Percentiles rank a stretch among this genome's conserved stretches.
These are phyloP conservation scores for Hoplostethus mediterraneus DNA, from an alignment of 2,797 vertebrate genomes.

Conservation along the genomic window DNA sequence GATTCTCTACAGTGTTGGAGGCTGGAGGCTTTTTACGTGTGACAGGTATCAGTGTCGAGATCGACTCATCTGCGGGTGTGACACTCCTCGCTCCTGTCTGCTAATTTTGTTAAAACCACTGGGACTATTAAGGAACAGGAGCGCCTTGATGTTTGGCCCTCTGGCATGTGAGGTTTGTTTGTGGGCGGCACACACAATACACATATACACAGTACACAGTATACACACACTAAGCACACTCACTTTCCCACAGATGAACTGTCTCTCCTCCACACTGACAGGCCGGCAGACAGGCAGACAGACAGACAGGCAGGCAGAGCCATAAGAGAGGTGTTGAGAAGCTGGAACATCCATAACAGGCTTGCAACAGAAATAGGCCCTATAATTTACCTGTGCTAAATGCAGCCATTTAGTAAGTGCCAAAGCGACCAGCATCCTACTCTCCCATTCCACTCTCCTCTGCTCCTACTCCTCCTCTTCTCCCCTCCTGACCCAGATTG, in stretches of 20 bases:
- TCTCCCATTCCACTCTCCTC: constrained; percentile 47
- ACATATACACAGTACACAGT: constrained; percentile 45
- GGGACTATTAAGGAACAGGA: constrained; percentile 74
- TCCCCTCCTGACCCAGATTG: constrained; percentile 66
- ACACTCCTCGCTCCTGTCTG: constrained; percentile 49
- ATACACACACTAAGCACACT: constrained; percentile 47
- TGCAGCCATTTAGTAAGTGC: constrained; percentile 71
- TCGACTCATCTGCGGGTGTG: constrained; percentile 64
- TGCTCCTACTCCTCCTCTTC: constrained; percentile 49
- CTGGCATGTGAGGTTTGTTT: constrained; percentile 73
- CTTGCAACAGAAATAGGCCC: constrained; percentile 68
- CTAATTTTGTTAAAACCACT: constrained; percentile 75
- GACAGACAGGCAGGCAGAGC: constrained; percentile 52
- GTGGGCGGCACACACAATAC: constrained; percentile 67
- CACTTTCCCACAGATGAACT: constrained; percentile 26
- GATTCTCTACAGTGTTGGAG: constrained; percentile 51
- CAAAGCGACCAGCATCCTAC: constrained; percentile 60
- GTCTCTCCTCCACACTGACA: constrained; percentile 9
- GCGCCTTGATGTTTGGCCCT: constrained; percentile 79
- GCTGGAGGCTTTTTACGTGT: constrained; percentile 57
- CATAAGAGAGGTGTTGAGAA: constrained; percentile 59
- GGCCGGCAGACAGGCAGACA: constrained; percentile 15
- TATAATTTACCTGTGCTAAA: constrained; percentile 77
- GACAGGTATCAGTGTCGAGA: constrained; percentile 73
- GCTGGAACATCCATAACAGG: constrained; percentile 64